Evolutionary conservation across 2,797 vertebrate genomes (phyloP), one percentile per base, ranked within the genome.

Genomic region (Esox masquinongy): DNA sequence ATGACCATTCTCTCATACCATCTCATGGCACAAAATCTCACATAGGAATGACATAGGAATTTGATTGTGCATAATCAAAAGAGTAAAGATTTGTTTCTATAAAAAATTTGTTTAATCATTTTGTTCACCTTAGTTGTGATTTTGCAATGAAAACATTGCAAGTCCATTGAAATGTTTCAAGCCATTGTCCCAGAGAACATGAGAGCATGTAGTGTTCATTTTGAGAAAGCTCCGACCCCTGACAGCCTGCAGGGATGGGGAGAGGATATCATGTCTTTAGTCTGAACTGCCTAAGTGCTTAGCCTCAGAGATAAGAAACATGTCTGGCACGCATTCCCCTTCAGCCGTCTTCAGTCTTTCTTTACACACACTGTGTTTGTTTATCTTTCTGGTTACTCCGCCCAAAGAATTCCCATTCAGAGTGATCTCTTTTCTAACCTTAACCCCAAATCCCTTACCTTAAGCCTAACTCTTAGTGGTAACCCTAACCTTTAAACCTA

Each of bases 11-110:
- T n/a, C n/a, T n/a, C n/a, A n/a, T n/a, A n/a, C n/a, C n/a, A 56
- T 75, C 74, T 75, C 17, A 22, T 24, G 66, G 68, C 12, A 70
- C 14, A n/a, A n/a, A n/a, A n/a, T n/a, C n/a, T n/a, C n/a, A n/a
- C n/a, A n/a, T n/a, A n/a, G n/a, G n/a, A n/a, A n/a, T n/a, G 8
- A 51, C 7, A 11, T 22, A 11, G n/a, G 3, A 59, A 9, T 59
- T 59, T 19, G 19, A 19, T 61, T 59, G 11, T 3, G 11, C 3
- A 24, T 14, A 24, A 61, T 61, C 56, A 24, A 61, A 61, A 24
- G 2, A 24, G 3, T 22, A 17, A 26, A 61, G n/a, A 14, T 61
- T 8, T 59, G 22, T 59, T 24, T 61, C 22, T 24, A 24, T 4
- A 4, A 24, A 22, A 61, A 26, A 24, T 24, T 7, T 14, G 8